A percentile compares a stretch with the other conserved stretches of the same genome.
phyloP scores from a whole-genome alignment of 2,113 vertebrate genomes.

The Barnardius zonarius region DNA sequence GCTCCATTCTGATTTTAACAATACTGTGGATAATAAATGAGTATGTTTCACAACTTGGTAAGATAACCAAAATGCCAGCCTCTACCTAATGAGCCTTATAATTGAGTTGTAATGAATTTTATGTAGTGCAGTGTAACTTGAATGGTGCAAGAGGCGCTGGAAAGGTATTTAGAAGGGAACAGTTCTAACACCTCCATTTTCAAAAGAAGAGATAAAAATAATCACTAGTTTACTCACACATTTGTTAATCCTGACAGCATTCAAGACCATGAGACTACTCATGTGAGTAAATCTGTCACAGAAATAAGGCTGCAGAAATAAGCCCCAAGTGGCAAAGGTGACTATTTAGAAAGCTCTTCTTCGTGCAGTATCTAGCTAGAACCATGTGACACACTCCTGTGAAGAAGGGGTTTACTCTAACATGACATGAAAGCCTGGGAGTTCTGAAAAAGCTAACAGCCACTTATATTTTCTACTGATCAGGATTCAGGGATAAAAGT shows the following conservation, averaged over 20 bases:
- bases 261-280: not conserved
- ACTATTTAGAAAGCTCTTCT: not conserved
- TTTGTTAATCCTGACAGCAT: not conserved
- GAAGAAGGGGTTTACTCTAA: not conserved
- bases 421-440: not conserved
- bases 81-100: slow-evolving; percentile 63
- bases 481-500: not conserved
- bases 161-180: not conserved
- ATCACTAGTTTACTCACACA: not conserved
- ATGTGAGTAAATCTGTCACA: not conserved
- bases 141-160: not conserved
- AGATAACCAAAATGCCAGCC: slow-evolving; percentile 47
- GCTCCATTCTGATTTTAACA: not conserved
- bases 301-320: not conserved
- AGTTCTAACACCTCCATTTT: not conserved
- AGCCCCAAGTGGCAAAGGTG: not conserved
- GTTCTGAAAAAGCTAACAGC: not conserved
- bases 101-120: slow-evolving; percentile 56
- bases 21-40: not conserved
- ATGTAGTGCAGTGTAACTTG: not conserved
- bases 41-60: not conserved
- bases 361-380: not conserved
- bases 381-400: not conserved
- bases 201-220: not conserved
- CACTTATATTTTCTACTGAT: not conserved